phyloP scores from a whole-genome alignment of 1,140 invertebrate genomes.

The Brachionus paranguensis region DNA sequence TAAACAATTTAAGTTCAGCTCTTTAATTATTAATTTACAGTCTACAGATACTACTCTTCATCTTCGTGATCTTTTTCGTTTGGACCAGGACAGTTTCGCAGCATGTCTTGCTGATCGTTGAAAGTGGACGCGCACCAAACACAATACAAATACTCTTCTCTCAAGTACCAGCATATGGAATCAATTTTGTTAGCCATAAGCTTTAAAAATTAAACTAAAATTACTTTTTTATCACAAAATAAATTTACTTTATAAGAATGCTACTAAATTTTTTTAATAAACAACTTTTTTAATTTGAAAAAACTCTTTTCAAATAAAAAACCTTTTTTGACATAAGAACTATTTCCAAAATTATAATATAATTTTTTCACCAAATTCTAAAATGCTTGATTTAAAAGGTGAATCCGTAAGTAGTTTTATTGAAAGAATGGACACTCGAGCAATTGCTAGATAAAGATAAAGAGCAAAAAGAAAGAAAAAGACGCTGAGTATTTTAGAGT shows the following conservation, averaged over 20 bases:
- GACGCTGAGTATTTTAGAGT: no score
- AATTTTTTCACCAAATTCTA: no score
- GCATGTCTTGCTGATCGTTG: not conserved
- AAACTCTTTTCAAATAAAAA: no score
- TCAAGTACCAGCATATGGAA: conserved; percentile 34
- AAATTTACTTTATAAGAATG: no score
- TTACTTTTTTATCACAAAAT: not conserved
- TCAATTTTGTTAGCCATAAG: conserved; percentile 28
- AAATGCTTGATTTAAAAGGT: no score
- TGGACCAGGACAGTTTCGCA: conserved; percentile 17
- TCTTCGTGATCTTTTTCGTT: conserved; percentile 39
- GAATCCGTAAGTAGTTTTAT: not conserved
- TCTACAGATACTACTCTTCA: not conserved
- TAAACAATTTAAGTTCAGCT: conserved; percentile 17
- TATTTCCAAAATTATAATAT: no score
- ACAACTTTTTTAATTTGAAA: no score
- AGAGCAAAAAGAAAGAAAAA: no score
- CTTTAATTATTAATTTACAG: not conserved
- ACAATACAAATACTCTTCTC: conserved; percentile 34
- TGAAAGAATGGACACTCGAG: not conserved
- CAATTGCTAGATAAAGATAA: no score
- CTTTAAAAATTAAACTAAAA: not conserved
- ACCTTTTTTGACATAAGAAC: no score
- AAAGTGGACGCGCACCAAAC: conserved; percentile 31
- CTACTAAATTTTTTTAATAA: no score